phyloP scores from a whole-genome alignment of 2,113 vertebrate genomes.

The Heloderma charlesbogerti region DNA sequence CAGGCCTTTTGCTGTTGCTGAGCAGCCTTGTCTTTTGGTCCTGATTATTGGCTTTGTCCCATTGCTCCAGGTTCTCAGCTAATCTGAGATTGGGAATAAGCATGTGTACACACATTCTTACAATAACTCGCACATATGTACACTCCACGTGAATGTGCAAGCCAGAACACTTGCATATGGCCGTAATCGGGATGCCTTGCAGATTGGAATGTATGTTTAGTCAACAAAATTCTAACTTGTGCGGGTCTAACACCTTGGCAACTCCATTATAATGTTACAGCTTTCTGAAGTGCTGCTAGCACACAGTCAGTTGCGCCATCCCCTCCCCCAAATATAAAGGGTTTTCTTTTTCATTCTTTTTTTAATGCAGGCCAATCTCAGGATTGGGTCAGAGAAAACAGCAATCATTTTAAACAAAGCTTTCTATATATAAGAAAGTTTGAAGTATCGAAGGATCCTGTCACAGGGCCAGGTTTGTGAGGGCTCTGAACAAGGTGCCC shows the following conservation, averaged over 20 bases:
- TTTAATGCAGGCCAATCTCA: background rate
- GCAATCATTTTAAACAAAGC: conserved; percentile 32
- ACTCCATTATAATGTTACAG: background rate
- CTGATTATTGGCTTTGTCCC: no score
- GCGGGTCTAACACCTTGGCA: background rate
- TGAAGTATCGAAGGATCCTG: conserved; percentile 29
- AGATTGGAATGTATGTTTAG: background rate
- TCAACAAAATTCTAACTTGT: background rate
- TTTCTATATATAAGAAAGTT: conserved; percentile 1
- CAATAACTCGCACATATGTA: no score
- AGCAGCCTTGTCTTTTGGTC: no score
- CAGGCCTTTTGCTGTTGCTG: no score
- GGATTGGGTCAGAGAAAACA: background rate
- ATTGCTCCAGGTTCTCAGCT: no score
- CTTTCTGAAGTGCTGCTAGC: background rate
- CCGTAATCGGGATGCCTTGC: background rate
- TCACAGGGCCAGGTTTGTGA: background rate
- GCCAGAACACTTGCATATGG: background rate
- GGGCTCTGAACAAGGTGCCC: no score
- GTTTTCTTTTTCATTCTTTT: no score
- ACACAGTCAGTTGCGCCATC: background rate
- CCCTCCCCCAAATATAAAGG: background rate
- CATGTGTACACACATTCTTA: no score
- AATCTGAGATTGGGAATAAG: no score
- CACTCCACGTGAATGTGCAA: no score